These are phyloP conservation scores for Centrocercus urophasianus DNA, from an alignment of 2,113 vertebrate species.

Conservation along the genomic window DNA sequence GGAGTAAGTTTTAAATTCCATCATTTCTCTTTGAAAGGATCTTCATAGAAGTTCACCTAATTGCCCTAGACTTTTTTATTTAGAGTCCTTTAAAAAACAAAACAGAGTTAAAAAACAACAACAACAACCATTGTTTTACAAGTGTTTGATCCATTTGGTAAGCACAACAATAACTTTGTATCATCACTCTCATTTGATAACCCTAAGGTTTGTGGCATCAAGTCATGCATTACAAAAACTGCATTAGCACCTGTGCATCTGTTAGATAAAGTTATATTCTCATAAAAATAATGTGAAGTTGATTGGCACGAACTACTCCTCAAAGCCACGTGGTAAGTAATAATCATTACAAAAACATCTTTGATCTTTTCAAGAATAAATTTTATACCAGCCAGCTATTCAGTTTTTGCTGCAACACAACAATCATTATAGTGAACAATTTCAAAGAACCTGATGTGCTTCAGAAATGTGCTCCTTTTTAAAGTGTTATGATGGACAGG, in stretches of 20 bases:
- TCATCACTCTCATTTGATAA: not conserved
- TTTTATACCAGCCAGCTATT: not conserved
- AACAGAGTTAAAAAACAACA: not conserved
- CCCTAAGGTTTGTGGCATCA: not conserved
- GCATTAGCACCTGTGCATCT: not conserved
- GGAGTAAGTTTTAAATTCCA: not conserved
- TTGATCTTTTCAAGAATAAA: not conserved
- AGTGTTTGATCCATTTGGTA: not conserved
- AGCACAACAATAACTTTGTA: not conserved
- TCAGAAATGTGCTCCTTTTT: not conserved
- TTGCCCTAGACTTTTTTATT: not conserved
- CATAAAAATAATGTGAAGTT: not conserved
- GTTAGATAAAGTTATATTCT: not conserved
- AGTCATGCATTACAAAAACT: not conserved
- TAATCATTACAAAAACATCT: not conserved
- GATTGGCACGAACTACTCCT: not conserved
- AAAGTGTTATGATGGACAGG: not conserved
- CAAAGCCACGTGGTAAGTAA: not conserved
- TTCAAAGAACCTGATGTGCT: not conserved
- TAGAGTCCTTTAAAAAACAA: not conserved
- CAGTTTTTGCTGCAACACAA: not conserved
- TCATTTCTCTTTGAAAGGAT: not conserved
- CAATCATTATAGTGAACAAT: not conserved
- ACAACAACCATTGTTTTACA: not conserved
- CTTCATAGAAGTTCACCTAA: not conserved